Percentiles rank a stretch among this genome's conserved stretches.
These are phyloP conservation scores for Clarias platycephalus DNA, from an alignment of 2,797 vertebrate species.

Conservation along the genomic window DNA sequence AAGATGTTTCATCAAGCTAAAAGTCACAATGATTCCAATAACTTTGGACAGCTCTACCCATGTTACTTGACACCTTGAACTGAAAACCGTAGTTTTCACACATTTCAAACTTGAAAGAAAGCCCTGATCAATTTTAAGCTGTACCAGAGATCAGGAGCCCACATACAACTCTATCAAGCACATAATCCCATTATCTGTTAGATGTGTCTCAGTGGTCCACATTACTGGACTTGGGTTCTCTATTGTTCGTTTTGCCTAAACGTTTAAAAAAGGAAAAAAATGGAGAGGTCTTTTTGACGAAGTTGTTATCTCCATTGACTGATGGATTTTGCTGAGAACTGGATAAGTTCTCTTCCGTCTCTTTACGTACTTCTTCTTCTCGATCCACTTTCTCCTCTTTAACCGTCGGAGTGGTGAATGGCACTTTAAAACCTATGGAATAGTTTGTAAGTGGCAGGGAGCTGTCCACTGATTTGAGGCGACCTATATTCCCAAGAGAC, in stretches of 20 bases:
- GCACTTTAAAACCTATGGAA: background rate
- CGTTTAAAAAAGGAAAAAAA: constrained; percentile 73
- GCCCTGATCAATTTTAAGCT: background rate
- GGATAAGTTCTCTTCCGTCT: constrained; percentile 30
- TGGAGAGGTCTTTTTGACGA: constrained; percentile 60
- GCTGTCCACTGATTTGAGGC: constrained; percentile 46
- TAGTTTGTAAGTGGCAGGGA: constrained; percentile 38
- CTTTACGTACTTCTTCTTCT: background rate
- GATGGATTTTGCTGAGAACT: constrained; percentile 14
- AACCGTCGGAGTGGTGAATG: background rate
- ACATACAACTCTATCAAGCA: background rate
- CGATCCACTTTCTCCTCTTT: background rate
- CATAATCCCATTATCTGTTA: background rate
- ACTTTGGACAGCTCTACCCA: background rate
- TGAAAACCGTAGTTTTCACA: background rate
- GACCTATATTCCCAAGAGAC: constrained; percentile 47
- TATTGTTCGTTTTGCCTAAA: constrained; percentile 61
- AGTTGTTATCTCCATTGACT: constrained; percentile 38
- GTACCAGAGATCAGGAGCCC: background rate
- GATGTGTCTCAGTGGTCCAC: constrained; percentile 43
- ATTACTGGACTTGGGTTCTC: constrained; percentile 57
- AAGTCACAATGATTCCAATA: background rate
- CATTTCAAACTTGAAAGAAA: background rate
- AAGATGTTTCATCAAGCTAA: background rate
- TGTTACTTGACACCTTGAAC: background rate